Conservation (phyloP, 35 echinoderm and acorn worm genomes). For the Diadema setosum region DNA sequence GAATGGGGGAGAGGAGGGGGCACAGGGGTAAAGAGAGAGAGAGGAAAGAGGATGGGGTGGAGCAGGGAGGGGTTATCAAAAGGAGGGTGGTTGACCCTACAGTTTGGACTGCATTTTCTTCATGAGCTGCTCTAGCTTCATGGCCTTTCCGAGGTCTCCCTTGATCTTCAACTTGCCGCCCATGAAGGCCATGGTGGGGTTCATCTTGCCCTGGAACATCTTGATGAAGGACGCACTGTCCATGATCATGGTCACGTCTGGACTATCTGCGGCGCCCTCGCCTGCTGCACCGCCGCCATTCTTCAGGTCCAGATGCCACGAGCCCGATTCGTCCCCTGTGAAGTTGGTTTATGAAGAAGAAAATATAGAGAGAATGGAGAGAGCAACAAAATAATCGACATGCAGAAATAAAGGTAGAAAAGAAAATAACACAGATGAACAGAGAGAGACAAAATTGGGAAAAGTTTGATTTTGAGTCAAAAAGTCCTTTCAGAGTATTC, state of each 20-base stretch:
- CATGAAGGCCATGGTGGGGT: constrained; percentile 94
- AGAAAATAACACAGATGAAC: background rate
- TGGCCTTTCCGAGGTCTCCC: constrained; percentile 91
- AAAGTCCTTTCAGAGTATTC: too few relatives aligned
- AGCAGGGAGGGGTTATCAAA: too few relatives aligned
- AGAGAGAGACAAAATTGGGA: too few relatives aligned
- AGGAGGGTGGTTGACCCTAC: too few relatives aligned
- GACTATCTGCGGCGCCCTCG: constrained; percentile 24
- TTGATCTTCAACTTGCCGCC: constrained; percentile 95
- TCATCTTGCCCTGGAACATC: constrained; percentile 91
- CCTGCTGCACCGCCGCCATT: constrained; percentile 59
- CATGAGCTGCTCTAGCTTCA: constrained; percentile 97
- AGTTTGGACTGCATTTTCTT: constrained; percentile 68
- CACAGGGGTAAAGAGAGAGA: too few relatives aligned
- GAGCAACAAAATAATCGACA: background rate
- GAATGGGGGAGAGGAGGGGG: too few relatives aligned
- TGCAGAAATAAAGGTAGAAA: background rate
- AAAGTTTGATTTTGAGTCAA: too few relatives aligned
- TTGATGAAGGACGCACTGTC: constrained; percentile 82
- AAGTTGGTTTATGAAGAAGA: too few relatives aligned
- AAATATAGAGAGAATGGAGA: background rate
- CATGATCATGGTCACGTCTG: constrained; percentile 74
- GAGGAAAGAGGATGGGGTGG: too few relatives aligned
- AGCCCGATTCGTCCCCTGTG: constrained; percentile 70
- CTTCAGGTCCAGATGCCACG: constrained; percentile 81